Conservation (phyloP, 2,797 vertebrate species). For the Melopsittacus undulatus region DNA sequence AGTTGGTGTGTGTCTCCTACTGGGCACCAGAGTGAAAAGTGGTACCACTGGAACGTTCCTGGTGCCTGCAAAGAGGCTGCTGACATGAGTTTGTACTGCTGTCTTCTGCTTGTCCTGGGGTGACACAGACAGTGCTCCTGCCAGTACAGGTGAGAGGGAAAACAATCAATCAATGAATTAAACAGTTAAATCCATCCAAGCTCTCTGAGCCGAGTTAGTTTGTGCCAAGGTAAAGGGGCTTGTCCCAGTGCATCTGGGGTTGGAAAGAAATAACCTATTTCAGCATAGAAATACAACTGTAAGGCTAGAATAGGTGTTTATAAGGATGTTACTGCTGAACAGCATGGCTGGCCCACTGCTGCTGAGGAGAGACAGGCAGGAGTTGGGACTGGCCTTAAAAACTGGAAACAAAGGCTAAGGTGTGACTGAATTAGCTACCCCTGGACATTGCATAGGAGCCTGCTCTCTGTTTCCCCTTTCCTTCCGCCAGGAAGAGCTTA, state of each 20-base stretch:
- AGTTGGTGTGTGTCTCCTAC: no score
- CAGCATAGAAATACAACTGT: background rate
- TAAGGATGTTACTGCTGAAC: background rate
- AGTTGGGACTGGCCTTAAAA: background rate
- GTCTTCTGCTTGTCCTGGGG: no score
- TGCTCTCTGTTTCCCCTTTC: background rate
- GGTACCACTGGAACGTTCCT: no score
- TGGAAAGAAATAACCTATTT: background rate
- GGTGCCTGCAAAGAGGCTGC: no score
- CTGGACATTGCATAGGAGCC: background rate
- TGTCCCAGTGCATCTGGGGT: background rate
- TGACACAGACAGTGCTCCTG: background rate
- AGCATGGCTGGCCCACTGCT: background rate
- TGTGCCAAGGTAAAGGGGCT: background rate
- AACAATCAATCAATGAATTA: no score
- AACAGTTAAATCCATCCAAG: background rate
- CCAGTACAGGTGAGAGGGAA: background rate
- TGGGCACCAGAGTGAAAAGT: no score
- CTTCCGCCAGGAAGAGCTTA: background rate
- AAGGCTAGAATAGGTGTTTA: background rate
- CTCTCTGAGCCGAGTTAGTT: background rate
- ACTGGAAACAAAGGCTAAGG: conserved; percentile 15
- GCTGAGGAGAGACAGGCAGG: background rate
- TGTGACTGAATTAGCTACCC: background rate
- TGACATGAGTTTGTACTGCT: no score